Evolutionary conservation across 2,113 vertebrate species (phyloP).

Genomic region (Scopus umbretta): DNA sequence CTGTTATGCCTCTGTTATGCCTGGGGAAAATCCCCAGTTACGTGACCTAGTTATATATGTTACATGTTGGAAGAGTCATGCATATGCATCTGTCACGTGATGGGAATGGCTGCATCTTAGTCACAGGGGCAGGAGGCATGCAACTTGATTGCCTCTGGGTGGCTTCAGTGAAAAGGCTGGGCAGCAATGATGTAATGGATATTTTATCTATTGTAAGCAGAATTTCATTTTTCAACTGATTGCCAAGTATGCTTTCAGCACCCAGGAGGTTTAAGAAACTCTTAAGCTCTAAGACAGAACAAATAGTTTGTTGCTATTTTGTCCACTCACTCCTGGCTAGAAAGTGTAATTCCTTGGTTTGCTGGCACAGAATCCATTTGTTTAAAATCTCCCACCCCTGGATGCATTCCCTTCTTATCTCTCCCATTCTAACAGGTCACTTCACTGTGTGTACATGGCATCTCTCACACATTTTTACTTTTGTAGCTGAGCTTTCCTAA

Average conservation of each 20-base stretch:
- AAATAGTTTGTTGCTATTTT: neutral
- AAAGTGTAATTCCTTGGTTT: neutral
- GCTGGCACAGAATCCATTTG: neutral
- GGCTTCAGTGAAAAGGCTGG: neutral
- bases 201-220: constrained; percentile 10
- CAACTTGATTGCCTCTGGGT: neutral
- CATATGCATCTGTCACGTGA: neutral
- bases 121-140: neutral
- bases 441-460: neutral
- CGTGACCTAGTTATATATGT: neutral
- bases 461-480: neutral
- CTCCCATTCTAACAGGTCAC: neutral
- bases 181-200: constrained; percentile 13
- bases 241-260: neutral
- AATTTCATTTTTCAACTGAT: constrained; percentile 10
- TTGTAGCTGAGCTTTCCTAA: neutral
- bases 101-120: neutral
- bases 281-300: constrained; percentile 10
- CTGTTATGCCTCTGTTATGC: accelerated
- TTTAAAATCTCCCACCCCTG: neutral
- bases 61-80: neutral
- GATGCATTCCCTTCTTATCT: neutral
- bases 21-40: neutral
- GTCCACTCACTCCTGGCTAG: neutral
- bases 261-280: constrained; percentile 8